These are phyloP conservation scores for Gortyna flavago DNA, from an alignment of 2,888 invertebrate species.

Conservation along the genomic window DNA sequence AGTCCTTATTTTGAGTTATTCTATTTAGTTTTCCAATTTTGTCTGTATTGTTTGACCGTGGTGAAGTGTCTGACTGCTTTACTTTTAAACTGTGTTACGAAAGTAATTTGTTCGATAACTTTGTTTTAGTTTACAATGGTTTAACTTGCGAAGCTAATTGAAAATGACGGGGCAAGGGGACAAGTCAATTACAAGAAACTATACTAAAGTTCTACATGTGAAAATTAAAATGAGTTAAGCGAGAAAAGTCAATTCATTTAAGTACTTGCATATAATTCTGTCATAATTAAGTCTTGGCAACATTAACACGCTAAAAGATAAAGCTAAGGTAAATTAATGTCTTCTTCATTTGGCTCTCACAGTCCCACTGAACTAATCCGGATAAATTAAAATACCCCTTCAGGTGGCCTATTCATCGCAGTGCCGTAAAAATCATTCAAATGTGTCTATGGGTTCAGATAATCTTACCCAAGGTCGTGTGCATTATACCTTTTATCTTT, in stretches of 20 bases:
- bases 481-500: slow-evolving; percentile 63
- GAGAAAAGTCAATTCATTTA: slow-evolving; percentile 15
- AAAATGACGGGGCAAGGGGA: slow-evolving; percentile 36
- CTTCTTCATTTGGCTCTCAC: slow-evolving; percentile 23
- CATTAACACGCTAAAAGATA: slow-evolving; percentile 26
- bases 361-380: slow-evolving; percentile 30
- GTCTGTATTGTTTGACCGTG: slow-evolving; percentile 46
- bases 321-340: slow-evolving; percentile 39
- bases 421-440: slow-evolving; percentile 67
- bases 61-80: slow-evolving; percentile 44
- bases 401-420: slow-evolving; percentile 51
- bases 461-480: slow-evolving; percentile 65
- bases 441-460: slow-evolving; percentile 62
- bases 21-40: slow-evolving; percentile 49
- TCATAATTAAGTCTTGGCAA: slow-evolving; percentile 16
- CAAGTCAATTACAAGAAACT: slow-evolving; percentile 45
- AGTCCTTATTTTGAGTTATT: slow-evolving; percentile 45
- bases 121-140: slow-evolving; percentile 51
- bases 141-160: slow-evolving; percentile 41
- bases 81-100: slow-evolving; percentile 55
- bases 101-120: slow-evolving; percentile 58
- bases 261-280: neutral
- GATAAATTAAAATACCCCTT: slow-evolving; percentile 59
- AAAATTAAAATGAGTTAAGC: slow-evolving; percentile 25
- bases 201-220: slow-evolving; percentile 15